These are phyloP conservation scores for Tolmerus cingulatus DNA, from an alignment of 2,888 invertebrate genomes.

Conservation along the genomic window DNA sequence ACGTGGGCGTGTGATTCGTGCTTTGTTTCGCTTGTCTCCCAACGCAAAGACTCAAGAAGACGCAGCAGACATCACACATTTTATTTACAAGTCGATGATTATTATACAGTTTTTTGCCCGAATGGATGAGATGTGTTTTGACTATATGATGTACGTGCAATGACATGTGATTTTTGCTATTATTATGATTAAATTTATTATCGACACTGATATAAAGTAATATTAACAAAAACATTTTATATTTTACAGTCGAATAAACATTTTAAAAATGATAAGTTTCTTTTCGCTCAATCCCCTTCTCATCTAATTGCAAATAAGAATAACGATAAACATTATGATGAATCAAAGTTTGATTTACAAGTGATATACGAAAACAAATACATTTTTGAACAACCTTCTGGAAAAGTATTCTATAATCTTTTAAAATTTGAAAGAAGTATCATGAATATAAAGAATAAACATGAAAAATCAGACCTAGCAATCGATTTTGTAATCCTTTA, in stretches of 20 bases:
- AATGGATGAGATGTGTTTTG: background rate
- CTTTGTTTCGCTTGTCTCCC: background rate
- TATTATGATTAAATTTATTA: slow-evolving; percentile 34
- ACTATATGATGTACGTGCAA: slow-evolving; percentile 47
- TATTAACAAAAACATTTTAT: slow-evolving; percentile 34
- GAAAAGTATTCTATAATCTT: too few species aligned
- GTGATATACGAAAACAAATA: too few species aligned
- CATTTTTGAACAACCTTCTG: too few species aligned
- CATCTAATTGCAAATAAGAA: too few species aligned
- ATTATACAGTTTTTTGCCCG: background rate
- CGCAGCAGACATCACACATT: slow-evolving; percentile 16
- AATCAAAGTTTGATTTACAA: too few species aligned
- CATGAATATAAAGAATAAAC: too few species aligned
- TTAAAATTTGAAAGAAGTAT: too few species aligned
- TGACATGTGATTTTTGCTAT: slow-evolving; percentile 49
- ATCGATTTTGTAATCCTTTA: too few species aligned
- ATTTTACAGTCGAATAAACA: slow-evolving; percentile 27
- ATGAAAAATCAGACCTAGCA: too few species aligned
- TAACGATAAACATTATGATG: too few species aligned
- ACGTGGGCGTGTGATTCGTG: background rate
- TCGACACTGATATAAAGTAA: background rate
- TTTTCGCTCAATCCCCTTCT: too few species aligned
- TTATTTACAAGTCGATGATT: background rate
- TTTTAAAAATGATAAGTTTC: background rate
- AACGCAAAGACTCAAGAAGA: background rate